phyloP scores from a whole-genome alignment of 2,888 invertebrate genomes.

The Meteorus cinctellus region DNA sequence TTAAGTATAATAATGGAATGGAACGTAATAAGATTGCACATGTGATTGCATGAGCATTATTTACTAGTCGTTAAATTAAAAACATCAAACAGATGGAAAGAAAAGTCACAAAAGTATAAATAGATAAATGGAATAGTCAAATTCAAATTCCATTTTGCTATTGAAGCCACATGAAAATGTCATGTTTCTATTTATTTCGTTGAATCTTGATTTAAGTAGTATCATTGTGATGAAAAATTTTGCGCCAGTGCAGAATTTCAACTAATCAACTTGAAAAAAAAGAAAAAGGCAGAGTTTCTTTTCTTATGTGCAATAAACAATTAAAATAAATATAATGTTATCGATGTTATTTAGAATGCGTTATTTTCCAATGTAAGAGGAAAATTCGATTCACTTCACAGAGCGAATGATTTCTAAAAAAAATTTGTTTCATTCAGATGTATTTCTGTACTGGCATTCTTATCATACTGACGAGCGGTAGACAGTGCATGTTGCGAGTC shows the following conservation, averaged over 20 bases:
- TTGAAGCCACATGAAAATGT: neutral
- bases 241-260: constrained; percentile 16
- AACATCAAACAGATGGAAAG: neutral
- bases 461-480: neutral
- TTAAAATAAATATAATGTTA: neutral
- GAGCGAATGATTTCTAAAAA: too few species aligned
- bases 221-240: neutral
- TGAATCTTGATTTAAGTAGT: constrained; percentile 7
- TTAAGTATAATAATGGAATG: neutral
- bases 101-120: neutral
- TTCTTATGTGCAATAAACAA: neutral
- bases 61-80: constrained; percentile 20
- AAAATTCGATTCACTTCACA: neutral
- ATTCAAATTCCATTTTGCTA: constrained; percentile 7
- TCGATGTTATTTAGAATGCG: neutral
- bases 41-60: neutral
- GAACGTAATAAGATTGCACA: neutral
- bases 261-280: neutral
- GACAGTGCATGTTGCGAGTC: neutral
- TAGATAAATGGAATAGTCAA: constrained; percentile 4
- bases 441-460: neutral
- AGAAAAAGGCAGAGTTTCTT: neutral
- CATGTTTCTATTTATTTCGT: neutral
- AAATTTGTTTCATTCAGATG: too few species aligned
- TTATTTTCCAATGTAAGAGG: neutral